Evolutionary conservation across 2,888 invertebrate species (phyloP).

Genomic region (Lasioglossum pauxillum): DNA sequence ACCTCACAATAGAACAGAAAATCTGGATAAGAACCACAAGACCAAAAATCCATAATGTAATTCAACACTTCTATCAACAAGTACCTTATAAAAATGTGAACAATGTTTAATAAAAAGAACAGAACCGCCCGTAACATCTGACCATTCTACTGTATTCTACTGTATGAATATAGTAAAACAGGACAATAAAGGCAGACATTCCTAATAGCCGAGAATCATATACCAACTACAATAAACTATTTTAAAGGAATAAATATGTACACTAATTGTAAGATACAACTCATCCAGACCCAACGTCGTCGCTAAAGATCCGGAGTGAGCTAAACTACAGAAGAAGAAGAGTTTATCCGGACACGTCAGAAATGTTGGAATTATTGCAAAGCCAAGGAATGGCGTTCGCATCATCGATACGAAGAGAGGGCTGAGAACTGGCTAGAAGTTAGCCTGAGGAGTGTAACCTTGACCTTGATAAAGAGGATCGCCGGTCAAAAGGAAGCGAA

Average conservation of each 20-base stretch:
- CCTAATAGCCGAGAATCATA: no score
- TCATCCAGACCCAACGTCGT: background rate
- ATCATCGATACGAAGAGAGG: background rate
- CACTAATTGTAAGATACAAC: background rate
- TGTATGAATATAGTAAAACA: no score
- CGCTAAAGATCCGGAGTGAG: background rate
- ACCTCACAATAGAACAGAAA: no score
- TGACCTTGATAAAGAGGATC: conserved; percentile 39
- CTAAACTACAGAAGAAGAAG: background rate
- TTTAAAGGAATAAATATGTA: background rate
- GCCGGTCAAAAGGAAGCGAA: background rate
- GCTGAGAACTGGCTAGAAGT: background rate
- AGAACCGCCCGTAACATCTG: no score
- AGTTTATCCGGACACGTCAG: background rate
- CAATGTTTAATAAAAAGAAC: no score
- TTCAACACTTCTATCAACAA: no score
- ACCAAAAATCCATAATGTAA: no score
- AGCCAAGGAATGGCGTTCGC: background rate
- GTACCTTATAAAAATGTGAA: no score
- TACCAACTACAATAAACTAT: no score
- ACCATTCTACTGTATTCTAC: no score
- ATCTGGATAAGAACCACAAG: no score
- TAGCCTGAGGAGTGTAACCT: conserved; percentile 34
- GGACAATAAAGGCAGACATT: no score
- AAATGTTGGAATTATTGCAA: background rate